phyloP scores from a whole-genome alignment of 1,140 invertebrate species.

The Rhagoletis pomonella region DNA sequence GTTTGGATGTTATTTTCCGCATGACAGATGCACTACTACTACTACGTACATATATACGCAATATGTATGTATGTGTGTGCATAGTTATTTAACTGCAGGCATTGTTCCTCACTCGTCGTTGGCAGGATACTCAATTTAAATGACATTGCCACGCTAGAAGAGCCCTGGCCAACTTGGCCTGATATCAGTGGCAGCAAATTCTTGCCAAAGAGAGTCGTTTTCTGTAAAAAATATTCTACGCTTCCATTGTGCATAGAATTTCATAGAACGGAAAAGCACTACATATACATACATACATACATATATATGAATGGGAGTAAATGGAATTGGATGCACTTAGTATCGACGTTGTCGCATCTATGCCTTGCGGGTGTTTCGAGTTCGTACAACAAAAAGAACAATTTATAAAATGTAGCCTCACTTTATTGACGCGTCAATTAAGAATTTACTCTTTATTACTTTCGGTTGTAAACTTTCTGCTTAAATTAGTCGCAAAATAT shows the following conservation, averaged over 20 bases:
- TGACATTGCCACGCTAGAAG: not conserved
- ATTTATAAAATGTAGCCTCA: no score
- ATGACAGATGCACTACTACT: not conserved
- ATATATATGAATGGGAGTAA: not conserved
- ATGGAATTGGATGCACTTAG: not conserved
- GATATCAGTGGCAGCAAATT: not conserved
- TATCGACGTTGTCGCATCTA: not conserved
- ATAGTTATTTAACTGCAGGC: constrained; percentile 4
- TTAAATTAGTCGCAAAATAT: no score
- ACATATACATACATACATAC: not conserved
- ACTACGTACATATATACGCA: no score
- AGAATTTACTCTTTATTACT: no score
- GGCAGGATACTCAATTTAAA: constrained; percentile 8
- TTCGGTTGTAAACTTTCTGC: no score
- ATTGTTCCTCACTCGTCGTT: not conserved
- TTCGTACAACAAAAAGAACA: no score
- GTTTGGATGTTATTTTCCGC: not conserved
- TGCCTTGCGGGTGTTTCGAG: not conserved
- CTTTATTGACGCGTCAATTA: no score
- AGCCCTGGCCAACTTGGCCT: not conserved
- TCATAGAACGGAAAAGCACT: not conserved
- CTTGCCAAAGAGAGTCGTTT: not conserved
- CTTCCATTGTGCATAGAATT: not conserved
- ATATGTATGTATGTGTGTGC: not conserved
- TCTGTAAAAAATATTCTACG: not conserved